These are phyloP conservation scores for Cryptus armator DNA, from an alignment of 2,888 invertebrate species.

Conservation along the genomic window DNA sequence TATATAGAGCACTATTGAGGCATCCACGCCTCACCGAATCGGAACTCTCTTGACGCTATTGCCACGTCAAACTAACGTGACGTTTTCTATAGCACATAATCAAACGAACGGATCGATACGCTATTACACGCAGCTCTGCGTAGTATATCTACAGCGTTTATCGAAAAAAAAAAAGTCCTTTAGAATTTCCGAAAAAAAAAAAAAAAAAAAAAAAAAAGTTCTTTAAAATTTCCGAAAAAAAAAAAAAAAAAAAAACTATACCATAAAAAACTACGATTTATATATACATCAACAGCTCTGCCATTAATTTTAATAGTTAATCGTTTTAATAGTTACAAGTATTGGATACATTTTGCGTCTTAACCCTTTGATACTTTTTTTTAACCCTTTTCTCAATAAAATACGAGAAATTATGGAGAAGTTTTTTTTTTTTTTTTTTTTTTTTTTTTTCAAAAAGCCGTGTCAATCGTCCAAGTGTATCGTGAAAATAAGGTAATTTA, in stretches of 20 bases:
- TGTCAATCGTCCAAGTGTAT: too few relatives aligned
- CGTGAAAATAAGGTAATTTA: too few relatives aligned
- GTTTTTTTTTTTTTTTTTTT: too few relatives aligned
- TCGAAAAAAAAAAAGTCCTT: background rate
- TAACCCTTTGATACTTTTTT: too few relatives aligned
- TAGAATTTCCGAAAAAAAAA: background rate
- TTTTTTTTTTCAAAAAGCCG: too few relatives aligned
- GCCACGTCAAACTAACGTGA: background rate
- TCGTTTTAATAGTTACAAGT: too few relatives aligned
- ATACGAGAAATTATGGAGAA: too few relatives aligned
- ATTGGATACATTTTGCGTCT: too few relatives aligned
- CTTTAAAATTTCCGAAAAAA: background rate
- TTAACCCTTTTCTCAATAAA: too few relatives aligned
- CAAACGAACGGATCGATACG: background rate
- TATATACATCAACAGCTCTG: too few relatives aligned
- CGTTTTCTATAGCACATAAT: conserved; percentile 19
- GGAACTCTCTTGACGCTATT: conserved; percentile 1
- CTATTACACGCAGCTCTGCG: background rate
- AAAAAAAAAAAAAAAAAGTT: background rate
- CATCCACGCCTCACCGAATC: conserved; percentile 38
- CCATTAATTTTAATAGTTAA: too few relatives aligned
- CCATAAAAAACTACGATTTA: background rate
- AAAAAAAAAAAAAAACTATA: background rate
- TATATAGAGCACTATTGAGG: conserved; percentile 6
- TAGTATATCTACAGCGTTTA: background rate